phyloP scores from a whole-genome alignment of 2,888 invertebrate genomes.

The Plagiodera versicolora region DNA sequence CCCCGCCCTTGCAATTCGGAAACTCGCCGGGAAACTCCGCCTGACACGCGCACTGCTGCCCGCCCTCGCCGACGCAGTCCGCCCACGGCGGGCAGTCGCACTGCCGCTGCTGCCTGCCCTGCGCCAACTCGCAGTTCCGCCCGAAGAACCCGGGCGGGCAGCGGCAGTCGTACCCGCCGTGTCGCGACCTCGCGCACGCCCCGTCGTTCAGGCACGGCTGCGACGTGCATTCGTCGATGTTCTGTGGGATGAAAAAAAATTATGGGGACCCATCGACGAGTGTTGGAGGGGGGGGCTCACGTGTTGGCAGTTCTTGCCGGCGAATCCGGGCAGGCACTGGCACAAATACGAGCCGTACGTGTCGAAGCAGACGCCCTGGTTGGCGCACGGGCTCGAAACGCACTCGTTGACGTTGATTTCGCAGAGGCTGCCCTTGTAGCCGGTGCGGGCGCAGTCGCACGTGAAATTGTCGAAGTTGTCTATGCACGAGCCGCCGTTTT shows the following conservation, averaged over 20 bases:
- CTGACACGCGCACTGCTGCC: constrained; percentile 72
- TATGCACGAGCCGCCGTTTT: constrained; percentile 66
- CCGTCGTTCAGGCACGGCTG: constrained; percentile 65
- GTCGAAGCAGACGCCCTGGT: constrained; percentile 79
- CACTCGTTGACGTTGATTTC: constrained; percentile 83
- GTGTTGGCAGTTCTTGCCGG: constrained; percentile 76
- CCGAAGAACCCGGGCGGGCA: constrained; percentile 61
- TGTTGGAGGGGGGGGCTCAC: too few species aligned
- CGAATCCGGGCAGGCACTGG: constrained; percentile 77
- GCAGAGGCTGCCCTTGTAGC: constrained; percentile 74
- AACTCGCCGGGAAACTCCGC: constrained; percentile 61
- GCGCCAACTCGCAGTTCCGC: constrained; percentile 57
- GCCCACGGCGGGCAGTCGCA: constrained; percentile 64
- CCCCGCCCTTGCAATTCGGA: constrained; percentile 55
- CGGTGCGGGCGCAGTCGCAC: constrained; percentile 77
- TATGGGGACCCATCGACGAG: too few species aligned
- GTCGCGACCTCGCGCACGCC: constrained; percentile 61
- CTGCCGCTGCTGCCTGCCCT: constrained; percentile 53
- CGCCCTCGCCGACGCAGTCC: constrained; percentile 67
- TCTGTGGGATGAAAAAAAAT: constrained; percentile 52
- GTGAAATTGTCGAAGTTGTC: constrained; percentile 75
- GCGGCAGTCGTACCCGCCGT: constrained; percentile 59
- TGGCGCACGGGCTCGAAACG: constrained; percentile 66
- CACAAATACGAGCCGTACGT: constrained; percentile 81
- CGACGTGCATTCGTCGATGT: constrained; percentile 61